Percentiles rank a stretch among this genome's conserved stretches.
These are phyloP conservation scores for Biston stratarius DNA, from an alignment of 2,888 invertebrate species.

Conservation along the genomic window DNA sequence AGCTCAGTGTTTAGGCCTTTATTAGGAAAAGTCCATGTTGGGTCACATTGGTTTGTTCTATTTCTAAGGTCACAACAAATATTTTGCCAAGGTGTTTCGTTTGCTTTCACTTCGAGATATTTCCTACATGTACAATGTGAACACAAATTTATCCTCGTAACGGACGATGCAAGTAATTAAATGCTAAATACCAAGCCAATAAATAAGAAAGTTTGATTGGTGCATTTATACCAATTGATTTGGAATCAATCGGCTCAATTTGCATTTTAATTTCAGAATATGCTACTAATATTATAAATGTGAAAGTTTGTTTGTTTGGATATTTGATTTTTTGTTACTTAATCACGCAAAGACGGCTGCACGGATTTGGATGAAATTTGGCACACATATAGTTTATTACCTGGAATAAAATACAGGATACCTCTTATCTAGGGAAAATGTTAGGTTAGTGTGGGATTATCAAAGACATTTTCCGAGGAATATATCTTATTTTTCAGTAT, in stretches of 20 bases:
- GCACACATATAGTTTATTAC: too few species aligned
- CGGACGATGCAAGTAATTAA: neutral
- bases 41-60: slow-evolving; percentile 1
- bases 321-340: too few species aligned
- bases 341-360: too few species aligned
- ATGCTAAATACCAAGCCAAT: slow-evolving; percentile 8
- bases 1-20: neutral
- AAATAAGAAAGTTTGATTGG: slow-evolving; percentile 16
- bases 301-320: too few species aligned
- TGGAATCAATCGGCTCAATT: slow-evolving; percentile 28
- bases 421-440: too few species aligned
- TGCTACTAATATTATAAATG: too few species aligned
- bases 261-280: neutral
- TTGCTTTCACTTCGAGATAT: slow-evolving; percentile 21
- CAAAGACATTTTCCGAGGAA: too few species aligned
- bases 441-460: too few species aligned
- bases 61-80: neutral
- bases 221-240: slow-evolving; percentile 3
- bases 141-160: neutral
- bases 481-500: too few species aligned
- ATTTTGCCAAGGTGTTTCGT: slow-evolving; percentile 19
- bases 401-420: too few species aligned
- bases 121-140: slow-evolving; percentile 10
- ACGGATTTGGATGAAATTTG: too few species aligned
- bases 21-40: slow-evolving; percentile 12